A percentile compares a stretch with the other conserved stretches of the same genome.
Conservation (phyloP, 2,797 vertebrate species). For the Peromyscus nudipes region DNA sequence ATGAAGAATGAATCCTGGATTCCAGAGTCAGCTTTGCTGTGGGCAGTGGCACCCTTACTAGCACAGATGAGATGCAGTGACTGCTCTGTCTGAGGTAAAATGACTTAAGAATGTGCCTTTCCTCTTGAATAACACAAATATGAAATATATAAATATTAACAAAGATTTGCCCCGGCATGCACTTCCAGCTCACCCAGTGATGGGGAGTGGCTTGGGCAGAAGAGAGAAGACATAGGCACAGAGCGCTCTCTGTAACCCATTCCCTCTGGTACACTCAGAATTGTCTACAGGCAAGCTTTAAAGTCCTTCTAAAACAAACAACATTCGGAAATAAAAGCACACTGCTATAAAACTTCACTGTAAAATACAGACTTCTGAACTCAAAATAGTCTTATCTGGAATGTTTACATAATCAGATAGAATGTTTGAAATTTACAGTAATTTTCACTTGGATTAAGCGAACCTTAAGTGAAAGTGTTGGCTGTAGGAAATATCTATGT, state of each 20-base stretch:
- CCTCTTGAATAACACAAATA: not conserved
- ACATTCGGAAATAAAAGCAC: not conserved
- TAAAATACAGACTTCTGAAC: conserved; percentile 23
- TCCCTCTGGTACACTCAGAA: not conserved
- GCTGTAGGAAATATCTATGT: not conserved
- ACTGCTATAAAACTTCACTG: not conserved
- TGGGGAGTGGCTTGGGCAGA: not conserved
- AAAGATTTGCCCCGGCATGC: not conserved
- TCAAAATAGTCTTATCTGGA: not conserved
- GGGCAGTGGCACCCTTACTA: rapidly evolving
- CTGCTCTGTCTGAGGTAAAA: not conserved
- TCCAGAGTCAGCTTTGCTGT: not conserved
- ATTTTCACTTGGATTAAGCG: not conserved
- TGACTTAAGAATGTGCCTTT: not conserved
- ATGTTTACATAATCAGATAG: conserved; percentile 5
- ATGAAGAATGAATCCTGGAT: not conserved
- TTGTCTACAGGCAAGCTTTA: not conserved
- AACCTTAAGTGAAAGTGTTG: not conserved
- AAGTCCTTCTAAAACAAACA: conserved; percentile 8
- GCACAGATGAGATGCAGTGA: not conserved
- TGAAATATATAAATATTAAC: not conserved
- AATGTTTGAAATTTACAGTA: not conserved
- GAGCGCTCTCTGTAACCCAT: not conserved
- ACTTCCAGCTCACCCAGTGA: not conserved
- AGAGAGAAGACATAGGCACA: not conserved